Conservation (phyloP, 2,888 invertebrate species). For the Chymomyza fuscimana region DNA sequence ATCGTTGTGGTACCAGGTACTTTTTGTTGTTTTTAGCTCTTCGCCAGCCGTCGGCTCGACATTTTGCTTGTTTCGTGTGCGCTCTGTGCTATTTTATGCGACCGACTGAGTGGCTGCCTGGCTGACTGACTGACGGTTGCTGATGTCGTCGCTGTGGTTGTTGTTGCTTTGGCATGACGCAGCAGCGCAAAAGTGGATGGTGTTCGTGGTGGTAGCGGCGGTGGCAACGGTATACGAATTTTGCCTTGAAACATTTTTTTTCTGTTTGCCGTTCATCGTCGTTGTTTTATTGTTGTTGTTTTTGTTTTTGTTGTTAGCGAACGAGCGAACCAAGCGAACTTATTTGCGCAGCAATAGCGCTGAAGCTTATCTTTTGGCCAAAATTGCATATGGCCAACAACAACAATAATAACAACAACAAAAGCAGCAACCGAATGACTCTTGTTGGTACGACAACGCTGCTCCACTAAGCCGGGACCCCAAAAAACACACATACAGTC, state of each 20-base stretch:
- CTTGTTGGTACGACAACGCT: conserved; percentile 34
- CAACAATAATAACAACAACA: conserved; percentile 28
- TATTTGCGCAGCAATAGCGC: conserved; percentile 37
- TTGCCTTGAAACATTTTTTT: conserved; percentile 77
- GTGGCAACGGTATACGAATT: conserved; percentile 55
- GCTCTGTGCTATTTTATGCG: conserved; percentile 73
- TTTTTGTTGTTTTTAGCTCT: conserved; percentile 56
- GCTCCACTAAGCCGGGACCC: background rate
- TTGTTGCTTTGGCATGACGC: conserved; percentile 46
- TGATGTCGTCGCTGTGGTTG: conserved; percentile 41
- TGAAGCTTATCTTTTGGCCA: background rate
- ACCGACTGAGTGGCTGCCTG: conserved; percentile 40
- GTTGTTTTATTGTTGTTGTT: conserved; percentile 11
- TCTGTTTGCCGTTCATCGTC: conserved; percentile 49
- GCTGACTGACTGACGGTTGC: conserved; percentile 36
- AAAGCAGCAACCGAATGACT: background rate
- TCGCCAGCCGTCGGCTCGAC: conserved; percentile 11
- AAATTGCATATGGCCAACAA: conserved; percentile 37
- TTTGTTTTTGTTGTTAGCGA: conserved; percentile 14
- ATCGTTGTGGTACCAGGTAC: conserved; percentile 68
- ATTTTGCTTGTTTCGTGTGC: conserved; percentile 60
- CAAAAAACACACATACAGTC: background rate
- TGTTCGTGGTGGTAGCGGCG: background rate
- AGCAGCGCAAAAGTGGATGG: conserved; percentile 27
- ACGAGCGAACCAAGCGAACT: conserved; percentile 17